Base-by-base conservation (phyloP, 1,140 invertebrate species). In the Aphaenogaster ashmeadi region DNA sequence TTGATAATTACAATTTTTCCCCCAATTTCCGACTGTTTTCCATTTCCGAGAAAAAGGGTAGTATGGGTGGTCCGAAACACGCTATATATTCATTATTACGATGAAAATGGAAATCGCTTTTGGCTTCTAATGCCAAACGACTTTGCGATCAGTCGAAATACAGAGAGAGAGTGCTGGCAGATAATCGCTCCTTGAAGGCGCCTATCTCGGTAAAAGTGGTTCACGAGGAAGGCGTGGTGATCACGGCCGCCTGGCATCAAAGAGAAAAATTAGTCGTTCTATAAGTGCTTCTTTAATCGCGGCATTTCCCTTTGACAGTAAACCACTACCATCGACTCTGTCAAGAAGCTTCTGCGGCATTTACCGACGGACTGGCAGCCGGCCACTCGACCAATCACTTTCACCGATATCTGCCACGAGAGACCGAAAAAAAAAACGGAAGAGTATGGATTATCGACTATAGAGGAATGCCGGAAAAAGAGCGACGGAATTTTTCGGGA, bases 311-410 rank as follows among this genome's bases (percentile, higher is more conserved):
- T 91, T 91, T 91, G 89, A 90, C 88, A 75, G 67, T 7, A 38
- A 62, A 83, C 47, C 47, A 84, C 69, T 44, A 81, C 52, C 58
- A 74, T 52, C 50, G 79, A 36, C 50, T 88, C 86, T 85, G 86
- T 90, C 74, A 64, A 90, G 86, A 88, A 90, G 86, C 80, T 88
- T 64, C 88, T 79, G 67, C 38, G 72, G 75, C 62, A 74, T 58
- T 80, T 71, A 58, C 54, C 64, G 80, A 54, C 62, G 86, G 66
- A 89, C 85, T 62, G 78, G 71, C 79, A 85, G 75, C 75, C 88
- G 56, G n/a, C 89, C 89, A 91, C 89, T 91, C 81, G 75, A 90
- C 89, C 89, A 44, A 91, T 91, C 81, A 78, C 80, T 91, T 91
- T 90, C 80, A 66, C 72, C 58, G n/a, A 41, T 90, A 86, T 90